Evolutionary conservation across 2,797 vertebrate species (phyloP), one percentile per base, ranked within the genome.

Genomic region (Sylvilagus floridanus): DNA sequence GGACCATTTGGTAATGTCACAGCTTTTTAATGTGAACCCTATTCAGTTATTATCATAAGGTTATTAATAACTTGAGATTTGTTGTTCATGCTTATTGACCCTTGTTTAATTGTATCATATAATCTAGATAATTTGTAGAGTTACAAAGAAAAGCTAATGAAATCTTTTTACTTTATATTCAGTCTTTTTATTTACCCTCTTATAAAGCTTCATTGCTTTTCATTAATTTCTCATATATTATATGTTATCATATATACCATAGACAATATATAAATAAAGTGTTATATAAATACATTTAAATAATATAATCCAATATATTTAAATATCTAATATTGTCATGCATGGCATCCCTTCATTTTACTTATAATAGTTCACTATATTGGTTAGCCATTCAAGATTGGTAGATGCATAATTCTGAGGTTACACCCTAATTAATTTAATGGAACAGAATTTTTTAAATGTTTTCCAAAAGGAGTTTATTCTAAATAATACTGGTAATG

Each of bases 401-500:
- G 21, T 73, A 87, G 37, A 66, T 60, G 57, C 54, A 65, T 71
- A 89, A 52, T 68, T 19, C 85, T 83, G 24, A 86, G 22, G 13
- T 63, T 62, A 68, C 10, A 84, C n/a, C 12, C 50, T 52, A 78
- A 62, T 75, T 87, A n/a, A 65, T 72, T 72, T 75, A 91, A 72
- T 52, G 54, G 6, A 69, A 84, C 50, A 84, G 13, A 78, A 93
- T 76, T 72, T 35, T 50, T 93, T 78, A 71, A 21, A 71, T 52
- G 21, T 76, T 57, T 52, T 91, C 47, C 60, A 87, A 88, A 93
- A 66, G 17, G 42, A 81, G 30, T 17, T 77, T 82, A 81, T 85
- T 93, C 81, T 4, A 77, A 93, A 66, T 82, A 65, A 95, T 77
- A 76, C 21, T 63, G 72, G 83, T 84, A 77, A 82, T 12, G 4